These are phyloP conservation scores for Onchidella celtica DNA, from an alignment of 2,888 invertebrate genomes.

Conservation along the genomic window DNA sequence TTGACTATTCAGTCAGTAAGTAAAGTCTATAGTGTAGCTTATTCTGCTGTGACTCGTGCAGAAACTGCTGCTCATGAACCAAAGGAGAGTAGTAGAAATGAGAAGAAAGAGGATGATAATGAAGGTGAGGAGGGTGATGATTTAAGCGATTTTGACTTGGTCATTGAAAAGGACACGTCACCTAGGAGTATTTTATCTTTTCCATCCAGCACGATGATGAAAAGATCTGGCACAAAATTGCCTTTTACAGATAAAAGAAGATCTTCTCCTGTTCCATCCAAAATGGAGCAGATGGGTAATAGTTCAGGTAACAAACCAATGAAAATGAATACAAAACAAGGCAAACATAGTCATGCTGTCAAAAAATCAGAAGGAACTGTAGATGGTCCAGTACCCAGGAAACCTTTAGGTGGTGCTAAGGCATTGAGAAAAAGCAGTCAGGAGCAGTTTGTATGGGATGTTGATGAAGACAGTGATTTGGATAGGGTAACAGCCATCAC, in stretches of 20 bases:
- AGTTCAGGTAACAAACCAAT: too few species aligned
- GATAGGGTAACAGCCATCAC: not conserved
- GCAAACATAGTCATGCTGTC: not conserved
- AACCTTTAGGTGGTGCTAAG: constrained; percentile 44
- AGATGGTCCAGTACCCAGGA: not conserved
- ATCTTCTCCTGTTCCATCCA: not conserved
- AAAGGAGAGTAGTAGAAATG: constrained; percentile 1
- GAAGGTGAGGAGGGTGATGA: constrained; percentile 35
- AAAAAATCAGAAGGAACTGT: not conserved
- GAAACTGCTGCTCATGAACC: too few species aligned
- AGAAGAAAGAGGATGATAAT: not conserved
- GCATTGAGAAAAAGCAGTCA: constrained; percentile 40
- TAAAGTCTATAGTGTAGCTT: too few species aligned
- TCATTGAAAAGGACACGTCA: constrained; percentile 44
- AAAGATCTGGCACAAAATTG: too few species aligned
- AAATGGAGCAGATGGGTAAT: not conserved
- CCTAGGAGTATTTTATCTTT: constrained; percentile 17
- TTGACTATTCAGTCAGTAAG: too few species aligned
- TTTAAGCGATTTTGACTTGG: constrained; percentile 39
- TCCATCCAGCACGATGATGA: too few species aligned
- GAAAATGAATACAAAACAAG: not conserved
- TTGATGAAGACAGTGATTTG: constrained; percentile 39
- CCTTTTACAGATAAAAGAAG: not conserved
- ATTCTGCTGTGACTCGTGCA: too few species aligned
- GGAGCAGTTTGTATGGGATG: constrained; percentile 55